phyloP scores from a whole-genome alignment of 1,140 invertebrate species.

The Paraescarpia echinospica region DNA sequence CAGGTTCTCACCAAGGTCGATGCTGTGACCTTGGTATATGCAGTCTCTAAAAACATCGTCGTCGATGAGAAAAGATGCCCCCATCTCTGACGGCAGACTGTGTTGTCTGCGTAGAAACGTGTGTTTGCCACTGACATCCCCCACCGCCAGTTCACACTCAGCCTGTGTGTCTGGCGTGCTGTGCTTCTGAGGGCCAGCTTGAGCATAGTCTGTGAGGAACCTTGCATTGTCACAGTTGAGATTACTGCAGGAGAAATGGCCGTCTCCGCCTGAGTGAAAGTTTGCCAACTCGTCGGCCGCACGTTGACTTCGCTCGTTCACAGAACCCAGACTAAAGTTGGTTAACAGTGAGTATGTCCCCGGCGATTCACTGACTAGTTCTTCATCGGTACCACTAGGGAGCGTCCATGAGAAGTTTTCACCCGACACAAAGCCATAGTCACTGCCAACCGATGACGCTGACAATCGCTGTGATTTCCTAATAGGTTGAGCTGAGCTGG shows the following conservation, averaged over 20 bases:
- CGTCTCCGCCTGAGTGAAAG: not conserved
- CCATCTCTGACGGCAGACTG: not conserved
- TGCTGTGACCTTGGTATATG: constrained; percentile 17
- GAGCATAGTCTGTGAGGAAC: not conserved
- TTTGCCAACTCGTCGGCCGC: not conserved
- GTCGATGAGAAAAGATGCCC: not conserved
- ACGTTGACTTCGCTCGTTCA: not conserved
- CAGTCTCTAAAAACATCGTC: not conserved
- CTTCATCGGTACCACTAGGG: not conserved
- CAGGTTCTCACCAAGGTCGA: constrained; percentile 19
- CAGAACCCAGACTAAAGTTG: not conserved
- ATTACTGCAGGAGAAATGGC: not conserved
- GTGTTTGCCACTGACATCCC: not conserved
- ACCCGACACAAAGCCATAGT: not conserved
- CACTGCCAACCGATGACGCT: not conserved
- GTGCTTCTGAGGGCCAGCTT: not conserved
- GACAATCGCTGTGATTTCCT: not conserved
- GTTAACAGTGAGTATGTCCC: not conserved
- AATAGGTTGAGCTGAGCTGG: not conserved
- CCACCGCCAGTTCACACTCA: not conserved
- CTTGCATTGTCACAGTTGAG: not conserved
- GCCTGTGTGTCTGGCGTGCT: not conserved
- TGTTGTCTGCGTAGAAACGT: constrained; percentile 4
- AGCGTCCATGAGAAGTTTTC: not conserved
- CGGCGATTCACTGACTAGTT: not conserved